Evolutionary conservation across 1,140 invertebrate species (phyloP), one percentile per base, ranked within the genome.

Genomic region (Drusus annulatus): DNA sequence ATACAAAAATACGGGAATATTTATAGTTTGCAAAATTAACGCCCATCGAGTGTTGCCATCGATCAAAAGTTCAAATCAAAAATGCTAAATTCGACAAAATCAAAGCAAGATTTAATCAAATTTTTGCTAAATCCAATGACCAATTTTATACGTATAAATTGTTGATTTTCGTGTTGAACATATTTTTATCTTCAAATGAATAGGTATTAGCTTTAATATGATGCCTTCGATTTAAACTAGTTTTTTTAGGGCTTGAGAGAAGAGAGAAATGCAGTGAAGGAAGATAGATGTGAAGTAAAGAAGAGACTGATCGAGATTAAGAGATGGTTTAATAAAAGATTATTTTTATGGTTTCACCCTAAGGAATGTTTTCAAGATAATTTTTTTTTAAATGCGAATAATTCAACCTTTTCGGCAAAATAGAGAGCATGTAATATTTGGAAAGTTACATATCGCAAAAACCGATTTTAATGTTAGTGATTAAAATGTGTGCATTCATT

Each of bases 131-230:
- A 31, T 50, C 71, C 78, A 62, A 74, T 62, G 78, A 79, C 78
- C 78, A 79, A 79, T 79, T 79, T 71, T 63, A 75, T 73, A 62
- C 36, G 50, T 31, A 58, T 45, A 45, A 58, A 31, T 63, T 79
- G 56, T 62, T 74, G 56, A 79, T 62, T 79, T 79, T 79, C 63
- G 28, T 60, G 31, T 36, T 54, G 28, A 69, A 73, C 23, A 52
- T 31, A 78, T 52, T 60, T 54, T 58, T 73, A 78, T 58, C 31
- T 71, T 83, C 74, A 71, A 78, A 73, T 77, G 76, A 83, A 76
- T 83, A 83, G 82, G 78, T 79, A 79, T 83, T 58, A 83, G 82
- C 82, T 83, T 83, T 83, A 83, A 83, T 78, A 83, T 28, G 79
- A 83, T 83, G 82, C 82, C 82, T 83, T 83, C 82, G 76, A 81